Conservation (phyloP, 2,113 vertebrate genomes). For the Pycnonotus jocosus region DNA sequence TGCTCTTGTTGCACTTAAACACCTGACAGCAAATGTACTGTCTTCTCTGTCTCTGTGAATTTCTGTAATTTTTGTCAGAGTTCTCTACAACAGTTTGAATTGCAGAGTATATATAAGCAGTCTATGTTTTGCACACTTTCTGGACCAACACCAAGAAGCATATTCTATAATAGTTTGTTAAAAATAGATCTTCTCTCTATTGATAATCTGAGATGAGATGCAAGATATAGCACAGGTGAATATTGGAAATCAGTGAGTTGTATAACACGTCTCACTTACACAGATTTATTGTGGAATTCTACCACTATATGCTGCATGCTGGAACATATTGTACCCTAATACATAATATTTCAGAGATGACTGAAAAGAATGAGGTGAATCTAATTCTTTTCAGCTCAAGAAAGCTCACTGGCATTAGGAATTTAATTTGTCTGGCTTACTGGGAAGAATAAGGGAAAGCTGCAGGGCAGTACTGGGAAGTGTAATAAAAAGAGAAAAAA, state of each 20-base stretch:
- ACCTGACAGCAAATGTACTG: neutral
- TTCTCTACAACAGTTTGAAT: neutral
- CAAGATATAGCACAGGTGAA: conserved; percentile 4
- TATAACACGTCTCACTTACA: neutral
- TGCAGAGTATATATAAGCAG: neutral
- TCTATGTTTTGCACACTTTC: neutral
- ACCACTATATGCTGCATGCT: neutral
- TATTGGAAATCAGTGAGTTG: neutral
- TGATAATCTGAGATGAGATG: neutral
- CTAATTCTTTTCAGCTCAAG: conserved; percentile 12
- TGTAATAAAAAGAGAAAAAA: neutral
- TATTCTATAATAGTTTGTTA: conserved; percentile 26
- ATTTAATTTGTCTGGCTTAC: conserved; percentile 14
- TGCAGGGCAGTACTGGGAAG: neutral
- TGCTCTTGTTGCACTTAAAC: neutral
- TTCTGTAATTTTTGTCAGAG: neutral
- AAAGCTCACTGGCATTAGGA: neutral
- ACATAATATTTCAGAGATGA: neutral
- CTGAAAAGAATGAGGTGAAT: neutral
- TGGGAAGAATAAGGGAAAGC: neutral
- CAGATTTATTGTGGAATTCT: neutral
- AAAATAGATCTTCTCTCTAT: neutral
- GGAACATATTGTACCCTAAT: neutral
- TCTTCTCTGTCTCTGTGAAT: neutral
- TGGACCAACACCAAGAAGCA: neutral